Evolutionary conservation across 1,140 invertebrate genomes (phyloP).

Genomic region (Drosophila gunungcola): DNA sequence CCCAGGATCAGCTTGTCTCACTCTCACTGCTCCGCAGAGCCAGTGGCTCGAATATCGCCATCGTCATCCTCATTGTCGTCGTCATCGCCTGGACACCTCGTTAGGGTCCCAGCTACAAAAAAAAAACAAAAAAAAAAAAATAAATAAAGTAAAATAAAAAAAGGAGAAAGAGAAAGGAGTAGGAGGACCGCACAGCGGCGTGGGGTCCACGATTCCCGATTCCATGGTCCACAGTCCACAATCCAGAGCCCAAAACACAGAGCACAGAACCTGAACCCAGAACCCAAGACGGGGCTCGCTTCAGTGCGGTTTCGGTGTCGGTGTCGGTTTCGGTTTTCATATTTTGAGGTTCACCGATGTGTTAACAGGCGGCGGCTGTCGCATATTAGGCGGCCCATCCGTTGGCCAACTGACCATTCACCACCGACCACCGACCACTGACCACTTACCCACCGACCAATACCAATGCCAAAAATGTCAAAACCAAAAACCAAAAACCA

Average conservation of each 20-base stretch:
- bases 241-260: not conserved
- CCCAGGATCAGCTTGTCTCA: constrained; percentile 22
- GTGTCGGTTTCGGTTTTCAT: constrained; percentile 79
- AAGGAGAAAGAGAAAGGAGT: not conserved
- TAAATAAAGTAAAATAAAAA: no score
- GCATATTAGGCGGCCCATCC: constrained; percentile 65
- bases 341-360: constrained; percentile 80
- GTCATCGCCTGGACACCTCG: constrained; percentile 77
- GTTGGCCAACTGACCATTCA: constrained; percentile 6
- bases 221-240: constrained; percentile 8
- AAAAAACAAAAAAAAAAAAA: not conserved
- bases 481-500: not conserved
- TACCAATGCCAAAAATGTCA: not conserved
- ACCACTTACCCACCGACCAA: not conserved
- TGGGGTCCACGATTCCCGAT: constrained; percentile 38
- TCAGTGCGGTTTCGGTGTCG: constrained; percentile 38
- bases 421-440: not conserved
- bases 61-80: constrained; percentile 46
- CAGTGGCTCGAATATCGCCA: constrained; percentile 69
- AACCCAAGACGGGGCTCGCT: constrained; percentile 39
- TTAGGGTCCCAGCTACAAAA: constrained; percentile 42
- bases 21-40: constrained; percentile 25
- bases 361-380: constrained; percentile 79
- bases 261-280: constrained; percentile 1
- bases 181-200: constrained; percentile 17